Base-by-base conservation (phyloP, 2,113 vertebrate genomes). In the Gambusia holbrooki region DNA sequence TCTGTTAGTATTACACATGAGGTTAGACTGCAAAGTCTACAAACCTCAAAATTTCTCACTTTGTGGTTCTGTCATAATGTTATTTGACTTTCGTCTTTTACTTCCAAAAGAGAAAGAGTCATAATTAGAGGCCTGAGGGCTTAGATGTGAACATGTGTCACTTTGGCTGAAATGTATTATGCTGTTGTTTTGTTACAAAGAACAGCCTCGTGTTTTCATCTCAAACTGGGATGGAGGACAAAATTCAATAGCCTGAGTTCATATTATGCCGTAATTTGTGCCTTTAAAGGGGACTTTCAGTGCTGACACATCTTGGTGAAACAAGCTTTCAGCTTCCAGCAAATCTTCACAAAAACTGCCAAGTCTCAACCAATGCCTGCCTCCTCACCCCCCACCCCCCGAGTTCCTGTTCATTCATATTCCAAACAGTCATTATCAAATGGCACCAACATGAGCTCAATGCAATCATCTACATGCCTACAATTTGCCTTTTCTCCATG, bases 361-460 rank as follows among this genome's bases (percentile, higher is more conserved):
- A 88, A 79, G 48, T 82, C 74, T 82, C 37, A 66, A 62, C 71
- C 66, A 58, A 32, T 67, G 27, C 62, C 63, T 67, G 37, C 73
- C 75, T 68, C 77, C 51, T 7, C 33, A 7, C 0, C 66, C 69
- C 75, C 33, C 13, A 73, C 35, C 33, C 40, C 64, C 25, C 17
- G n/a, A 14, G 1, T 7, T 71, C 3, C 66, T 37, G 63, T 80
- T 69, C 69, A 85, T 86, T 85, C 76, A 69, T 54, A 77, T 82
- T 86, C 80, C 30, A 81, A 84, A 71, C 60, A 45, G 17, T 83
- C 72, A 66, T 70, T 63, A 84, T 77, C 66, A 81, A 79, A 66
- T 30, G 73, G 62, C 3, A 10, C 25, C 2, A 61, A 66, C 64
- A 51, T 62, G 80, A 62, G 70, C 27, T 25, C 37, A 15, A n/a